phyloP scores from a whole-genome alignment of 2,113 vertebrate species.

The Rostratula benghalensis region DNA sequence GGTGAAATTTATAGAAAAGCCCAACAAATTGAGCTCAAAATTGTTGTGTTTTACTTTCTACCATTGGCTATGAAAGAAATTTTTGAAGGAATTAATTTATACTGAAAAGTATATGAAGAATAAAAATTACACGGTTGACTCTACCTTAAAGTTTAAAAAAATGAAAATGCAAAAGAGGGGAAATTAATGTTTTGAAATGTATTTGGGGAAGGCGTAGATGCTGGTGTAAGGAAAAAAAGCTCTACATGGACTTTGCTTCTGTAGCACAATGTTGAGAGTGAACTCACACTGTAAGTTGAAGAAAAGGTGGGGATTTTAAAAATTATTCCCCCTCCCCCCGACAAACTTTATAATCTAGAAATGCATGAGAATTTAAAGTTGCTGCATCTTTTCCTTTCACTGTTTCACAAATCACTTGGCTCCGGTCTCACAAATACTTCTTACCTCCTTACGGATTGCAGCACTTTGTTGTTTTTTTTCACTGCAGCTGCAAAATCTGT shows the following conservation, averaged over 20 bases:
- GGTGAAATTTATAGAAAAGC: neutral
- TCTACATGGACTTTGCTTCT: neutral
- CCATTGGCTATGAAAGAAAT: slow-evolving; percentile 17
- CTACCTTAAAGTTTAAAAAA: neutral
- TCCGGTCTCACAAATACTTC: neutral
- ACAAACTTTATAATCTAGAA: neutral
- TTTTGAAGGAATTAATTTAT: slow-evolving; percentile 21
- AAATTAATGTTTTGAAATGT: neutral
- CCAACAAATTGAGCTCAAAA: neutral
- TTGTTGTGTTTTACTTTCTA: neutral
- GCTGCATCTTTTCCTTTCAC: neutral
- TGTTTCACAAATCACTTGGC: slow-evolving; percentile 9
- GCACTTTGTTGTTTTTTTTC: neutral
- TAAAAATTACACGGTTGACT: neutral
- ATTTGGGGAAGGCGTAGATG: neutral
- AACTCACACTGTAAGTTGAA: neutral
- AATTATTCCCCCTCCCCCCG: neutral
- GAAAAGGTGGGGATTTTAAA: neutral
- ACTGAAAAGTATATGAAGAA: slow-evolving; percentile 24
- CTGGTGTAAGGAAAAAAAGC: neutral
- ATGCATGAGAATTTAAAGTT: slow-evolving; percentile 9
- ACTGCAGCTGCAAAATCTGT: slow-evolving; percentile 15
- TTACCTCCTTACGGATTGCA: slow-evolving; percentile 12
- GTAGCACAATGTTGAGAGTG: neutral
- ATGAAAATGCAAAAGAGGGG: neutral